Evolutionary conservation across 2,113 vertebrate species (phyloP).

Genomic region (Bettongia penicillata): DNA sequence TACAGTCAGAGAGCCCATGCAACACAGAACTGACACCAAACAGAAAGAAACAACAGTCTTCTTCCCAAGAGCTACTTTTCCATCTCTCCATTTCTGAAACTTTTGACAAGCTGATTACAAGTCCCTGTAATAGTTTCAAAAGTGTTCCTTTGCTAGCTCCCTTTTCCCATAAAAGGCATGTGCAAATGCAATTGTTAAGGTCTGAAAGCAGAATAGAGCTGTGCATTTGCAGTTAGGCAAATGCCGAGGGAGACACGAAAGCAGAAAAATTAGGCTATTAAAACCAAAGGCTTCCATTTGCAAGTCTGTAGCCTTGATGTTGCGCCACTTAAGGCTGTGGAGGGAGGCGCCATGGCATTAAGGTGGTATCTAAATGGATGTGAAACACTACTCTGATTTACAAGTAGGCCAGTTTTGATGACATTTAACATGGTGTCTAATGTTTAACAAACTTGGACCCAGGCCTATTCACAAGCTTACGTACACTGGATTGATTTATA

Average conservation of each 20-base stretch:
- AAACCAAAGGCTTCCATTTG: constrained; percentile 54
- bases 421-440: constrained; percentile 53
- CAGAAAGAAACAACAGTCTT: constrained; percentile 69
- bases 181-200: constrained; percentile 50
- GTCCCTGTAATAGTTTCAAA: neutral
- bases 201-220: constrained; percentile 62
- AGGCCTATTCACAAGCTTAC: constrained; percentile 57
- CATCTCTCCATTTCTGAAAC: constrained; percentile 81
- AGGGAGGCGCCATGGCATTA: constrained; percentile 25
- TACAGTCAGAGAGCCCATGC: constrained; percentile 84
- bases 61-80: constrained; percentile 82
- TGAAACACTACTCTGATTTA: constrained; percentile 32
- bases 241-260: constrained; percentile 23
- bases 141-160: neutral
- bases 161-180: constrained; percentile 31
- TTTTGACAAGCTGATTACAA: constrained; percentile 37
- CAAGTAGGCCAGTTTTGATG: constrained; percentile 59
- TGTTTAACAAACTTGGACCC: constrained; percentile 66
- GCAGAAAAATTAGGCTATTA: constrained; percentile 40
- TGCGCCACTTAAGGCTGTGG: constrained; percentile 40
- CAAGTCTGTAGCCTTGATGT: constrained; percentile 36
- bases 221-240: neutral
- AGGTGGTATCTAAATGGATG: constrained; percentile 22
- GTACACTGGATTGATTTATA: constrained; percentile 70
- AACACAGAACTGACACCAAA: constrained; percentile 76